Percentiles rank a stretch among this genome's conserved stretches.
These are phyloP conservation scores for Lonchura striata DNA, from an alignment of 2,113 vertebrate genomes.

Conservation along the genomic window DNA sequence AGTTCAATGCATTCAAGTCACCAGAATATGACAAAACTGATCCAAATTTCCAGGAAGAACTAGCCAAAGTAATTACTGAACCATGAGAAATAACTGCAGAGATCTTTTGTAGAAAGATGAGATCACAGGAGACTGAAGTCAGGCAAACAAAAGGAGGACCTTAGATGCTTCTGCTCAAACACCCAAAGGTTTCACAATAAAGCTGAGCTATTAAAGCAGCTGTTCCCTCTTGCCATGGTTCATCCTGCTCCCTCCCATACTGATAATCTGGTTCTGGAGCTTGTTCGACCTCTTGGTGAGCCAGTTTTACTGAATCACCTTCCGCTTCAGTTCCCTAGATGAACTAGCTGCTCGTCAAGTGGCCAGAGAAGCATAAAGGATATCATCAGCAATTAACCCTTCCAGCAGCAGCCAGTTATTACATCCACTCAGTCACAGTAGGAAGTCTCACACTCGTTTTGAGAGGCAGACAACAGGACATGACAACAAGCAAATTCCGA, in stretches of 20 bases:
- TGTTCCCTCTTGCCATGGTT: neutral
- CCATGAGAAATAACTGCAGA: neutral
- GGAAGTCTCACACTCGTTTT: neutral
- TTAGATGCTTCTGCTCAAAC: neutral
- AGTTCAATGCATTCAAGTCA: neutral
- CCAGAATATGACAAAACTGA: neutral
- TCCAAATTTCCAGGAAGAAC: neutral
- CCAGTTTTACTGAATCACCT: neutral
- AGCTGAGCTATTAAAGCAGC: neutral
- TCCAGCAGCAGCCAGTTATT: neutral
- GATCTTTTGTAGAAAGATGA: neutral
- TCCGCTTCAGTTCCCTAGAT: neutral
- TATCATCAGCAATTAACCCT: conserved; percentile 7
- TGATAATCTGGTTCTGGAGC: neutral
- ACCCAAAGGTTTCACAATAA: conserved; percentile 20
- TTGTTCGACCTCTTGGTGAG: neutral
- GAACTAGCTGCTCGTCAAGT: neutral
- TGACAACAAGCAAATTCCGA: neutral
- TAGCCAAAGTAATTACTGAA: neutral
- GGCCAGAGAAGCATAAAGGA: neutral
- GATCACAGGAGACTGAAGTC: neutral
- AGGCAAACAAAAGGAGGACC: neutral
- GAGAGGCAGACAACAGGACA: neutral
- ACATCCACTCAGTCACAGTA: neutral
- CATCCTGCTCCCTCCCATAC: neutral